These are phyloP conservation scores for Crypturellus undulatus DNA, from an alignment of 2,113 vertebrate genomes.

Conservation along the genomic window DNA sequence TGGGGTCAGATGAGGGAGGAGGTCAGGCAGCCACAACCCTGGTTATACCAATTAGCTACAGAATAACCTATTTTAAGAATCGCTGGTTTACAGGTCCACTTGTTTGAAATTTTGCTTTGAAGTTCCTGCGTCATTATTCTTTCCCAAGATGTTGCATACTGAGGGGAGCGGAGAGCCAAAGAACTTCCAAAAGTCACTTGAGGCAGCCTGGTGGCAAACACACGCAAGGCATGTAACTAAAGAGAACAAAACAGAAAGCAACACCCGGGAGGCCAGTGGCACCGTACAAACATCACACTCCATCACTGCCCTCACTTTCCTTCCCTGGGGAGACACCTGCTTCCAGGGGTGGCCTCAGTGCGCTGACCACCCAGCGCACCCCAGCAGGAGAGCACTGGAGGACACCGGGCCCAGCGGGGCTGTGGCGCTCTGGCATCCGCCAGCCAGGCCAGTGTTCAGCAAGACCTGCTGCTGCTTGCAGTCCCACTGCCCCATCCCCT, in stretches of 20 bases:
- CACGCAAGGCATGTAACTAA: background rate
- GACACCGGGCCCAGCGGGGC: background rate
- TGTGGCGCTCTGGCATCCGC: rapidly evolving
- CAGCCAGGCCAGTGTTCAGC: background rate
- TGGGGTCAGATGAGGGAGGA: background rate
- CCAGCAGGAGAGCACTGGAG: background rate
- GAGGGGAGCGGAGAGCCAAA: background rate
- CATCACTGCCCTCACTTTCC: background rate
- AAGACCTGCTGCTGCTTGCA: background rate
- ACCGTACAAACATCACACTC: background rate
- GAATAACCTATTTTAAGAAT: background rate
- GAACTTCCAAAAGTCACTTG: background rate
- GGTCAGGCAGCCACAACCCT: background rate
- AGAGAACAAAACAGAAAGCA: background rate
- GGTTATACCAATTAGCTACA: background rate
- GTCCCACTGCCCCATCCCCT: background rate
- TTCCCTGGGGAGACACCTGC: too few species aligned
- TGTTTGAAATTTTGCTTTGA: background rate
- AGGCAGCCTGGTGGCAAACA: background rate
- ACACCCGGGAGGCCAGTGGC: background rate
- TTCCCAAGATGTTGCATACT: background rate
- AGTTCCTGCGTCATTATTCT: background rate
- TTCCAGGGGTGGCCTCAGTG: rapidly evolving
- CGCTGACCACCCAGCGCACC: rapidly evolving
- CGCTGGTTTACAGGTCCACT: background rate